phyloP scores from a whole-genome alignment of 2,888 invertebrate genomes.

The Mechanitis mazaeus region DNA sequence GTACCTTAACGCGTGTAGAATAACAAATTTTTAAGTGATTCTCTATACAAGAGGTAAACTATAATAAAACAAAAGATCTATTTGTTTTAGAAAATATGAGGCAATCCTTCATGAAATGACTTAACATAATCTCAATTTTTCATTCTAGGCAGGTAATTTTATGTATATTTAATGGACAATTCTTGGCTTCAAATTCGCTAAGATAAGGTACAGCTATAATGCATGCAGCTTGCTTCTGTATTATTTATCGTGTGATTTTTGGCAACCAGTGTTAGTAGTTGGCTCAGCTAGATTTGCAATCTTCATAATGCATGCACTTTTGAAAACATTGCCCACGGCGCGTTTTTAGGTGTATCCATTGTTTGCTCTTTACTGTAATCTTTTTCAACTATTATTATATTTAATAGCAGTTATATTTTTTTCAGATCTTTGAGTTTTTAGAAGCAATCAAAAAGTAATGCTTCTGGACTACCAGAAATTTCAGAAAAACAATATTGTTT shows the following conservation, averaged over 20 bases:
- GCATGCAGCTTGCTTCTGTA: slow-evolving; percentile 71
- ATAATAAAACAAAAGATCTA: too few species aligned
- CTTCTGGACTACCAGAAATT: too few species aligned
- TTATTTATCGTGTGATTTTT: slow-evolving; percentile 77
- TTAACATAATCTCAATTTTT: slow-evolving; percentile 54
- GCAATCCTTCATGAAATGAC: slow-evolving; percentile 38
- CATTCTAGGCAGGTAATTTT: slow-evolving; percentile 73
- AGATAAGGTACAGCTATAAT: slow-evolving; percentile 75
- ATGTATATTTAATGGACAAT: slow-evolving; percentile 76
- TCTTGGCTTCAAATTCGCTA: slow-evolving; percentile 76
- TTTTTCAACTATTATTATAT: neutral
- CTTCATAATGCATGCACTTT: slow-evolving; percentile 76
- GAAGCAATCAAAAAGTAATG: too few species aligned
- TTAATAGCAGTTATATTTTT: too few species aligned
- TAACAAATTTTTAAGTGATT: slow-evolving; percentile 28
- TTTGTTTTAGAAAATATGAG: too few species aligned
- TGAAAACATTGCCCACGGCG: slow-evolving; percentile 54
- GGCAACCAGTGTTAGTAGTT: slow-evolving; percentile 67
- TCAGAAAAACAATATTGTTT: too few species aligned
- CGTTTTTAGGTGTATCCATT: slow-evolving; percentile 41
- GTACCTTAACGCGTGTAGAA: slow-evolving; percentile 40
- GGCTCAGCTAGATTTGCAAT: slow-evolving; percentile 74
- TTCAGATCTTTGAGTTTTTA: too few species aligned
- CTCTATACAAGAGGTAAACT: slow-evolving; percentile 14
- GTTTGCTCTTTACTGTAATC: slow-evolving; percentile 18